These are phyloP conservation scores for Crax fasciolata DNA, from an alignment of 2,797 vertebrate genomes.

Conservation along the genomic window DNA sequence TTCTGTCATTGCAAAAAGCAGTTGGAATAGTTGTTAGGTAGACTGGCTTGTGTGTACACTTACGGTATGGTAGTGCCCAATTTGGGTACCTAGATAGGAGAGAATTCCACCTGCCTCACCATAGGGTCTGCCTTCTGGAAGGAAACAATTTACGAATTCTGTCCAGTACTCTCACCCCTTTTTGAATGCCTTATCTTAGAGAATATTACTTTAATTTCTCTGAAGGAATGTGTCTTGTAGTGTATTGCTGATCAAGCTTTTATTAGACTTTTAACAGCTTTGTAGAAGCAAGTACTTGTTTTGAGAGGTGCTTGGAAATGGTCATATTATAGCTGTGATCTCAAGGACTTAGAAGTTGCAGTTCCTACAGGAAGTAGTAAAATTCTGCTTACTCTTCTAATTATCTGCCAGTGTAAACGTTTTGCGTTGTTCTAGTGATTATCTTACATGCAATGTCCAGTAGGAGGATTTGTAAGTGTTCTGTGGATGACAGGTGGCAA, in stretches of 20 bases:
- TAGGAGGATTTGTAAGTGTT: neutral
- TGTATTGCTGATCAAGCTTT: neutral
- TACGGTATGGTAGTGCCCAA: neutral
- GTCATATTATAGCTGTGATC: neutral
- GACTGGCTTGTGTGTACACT: neutral
- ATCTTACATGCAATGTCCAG: neutral
- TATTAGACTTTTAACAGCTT: neutral
- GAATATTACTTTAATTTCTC: neutral
- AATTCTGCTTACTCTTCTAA: neutral
- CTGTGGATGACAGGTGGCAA: neutral
- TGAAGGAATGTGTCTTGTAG: neutral
- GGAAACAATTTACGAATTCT: neutral
- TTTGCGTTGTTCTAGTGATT: neutral
- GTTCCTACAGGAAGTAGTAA: neutral
- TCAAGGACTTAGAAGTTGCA: neutral
- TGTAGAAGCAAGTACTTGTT: neutral
- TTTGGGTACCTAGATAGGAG: neutral
- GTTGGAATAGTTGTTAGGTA: neutral
- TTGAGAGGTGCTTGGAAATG: neutral
- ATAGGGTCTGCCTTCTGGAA: neutral
- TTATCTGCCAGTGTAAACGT: neutral
- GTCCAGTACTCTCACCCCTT: neutral
- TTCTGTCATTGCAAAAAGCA: neutral
- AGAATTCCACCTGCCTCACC: neutral
- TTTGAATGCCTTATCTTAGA: neutral